These are phyloP conservation scores for Brachionus angularis DNA, from an alignment of 1,140 invertebrate genomes.

Conservation along the genomic window DNA sequence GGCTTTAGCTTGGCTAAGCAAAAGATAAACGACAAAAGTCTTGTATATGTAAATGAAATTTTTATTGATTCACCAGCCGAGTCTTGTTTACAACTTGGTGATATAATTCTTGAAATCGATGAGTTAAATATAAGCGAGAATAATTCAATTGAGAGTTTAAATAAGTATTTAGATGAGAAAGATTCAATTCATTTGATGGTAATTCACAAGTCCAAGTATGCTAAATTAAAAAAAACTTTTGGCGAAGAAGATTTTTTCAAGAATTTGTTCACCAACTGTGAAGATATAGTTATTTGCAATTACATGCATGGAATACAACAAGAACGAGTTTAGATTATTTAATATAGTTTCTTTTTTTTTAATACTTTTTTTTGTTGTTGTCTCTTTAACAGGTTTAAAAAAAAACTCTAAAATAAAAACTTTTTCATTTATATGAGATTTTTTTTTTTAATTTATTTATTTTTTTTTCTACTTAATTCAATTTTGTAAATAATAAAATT, in stretches of 20 bases:
- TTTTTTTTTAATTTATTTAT: background rate
- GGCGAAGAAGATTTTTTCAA: conserved; percentile 7
- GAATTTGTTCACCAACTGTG: background rate
- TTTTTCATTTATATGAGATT: too few relatives aligned
- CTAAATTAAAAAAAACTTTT: background rate
- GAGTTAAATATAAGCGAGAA: conserved; percentile 3
- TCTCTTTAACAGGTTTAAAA: too few relatives aligned
- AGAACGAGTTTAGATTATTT: background rate
- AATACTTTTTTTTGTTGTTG: too few relatives aligned
- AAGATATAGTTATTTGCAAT: conserved; percentile 38
- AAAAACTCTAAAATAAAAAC: too few relatives aligned
- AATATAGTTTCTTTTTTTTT: background rate
- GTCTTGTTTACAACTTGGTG: conserved; percentile 16
- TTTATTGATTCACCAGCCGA: conserved; percentile 21
- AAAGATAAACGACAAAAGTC: background rate
- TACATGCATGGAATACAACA: conserved; percentile 4
- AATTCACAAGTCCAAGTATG: conserved; percentile 33
- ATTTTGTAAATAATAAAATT: background rate
- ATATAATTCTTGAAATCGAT: conserved; percentile 20
- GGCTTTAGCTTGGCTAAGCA: conserved; percentile 23
- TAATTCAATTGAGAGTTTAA: background rate
- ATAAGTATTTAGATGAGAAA: conserved; percentile 9
- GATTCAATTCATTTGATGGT: conserved; percentile 10
- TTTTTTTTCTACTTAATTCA: background rate
- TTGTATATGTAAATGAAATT: conserved; percentile 26